Conservation (phyloP, 2,888 invertebrate species). For the Drosophila antonietae region DNA sequence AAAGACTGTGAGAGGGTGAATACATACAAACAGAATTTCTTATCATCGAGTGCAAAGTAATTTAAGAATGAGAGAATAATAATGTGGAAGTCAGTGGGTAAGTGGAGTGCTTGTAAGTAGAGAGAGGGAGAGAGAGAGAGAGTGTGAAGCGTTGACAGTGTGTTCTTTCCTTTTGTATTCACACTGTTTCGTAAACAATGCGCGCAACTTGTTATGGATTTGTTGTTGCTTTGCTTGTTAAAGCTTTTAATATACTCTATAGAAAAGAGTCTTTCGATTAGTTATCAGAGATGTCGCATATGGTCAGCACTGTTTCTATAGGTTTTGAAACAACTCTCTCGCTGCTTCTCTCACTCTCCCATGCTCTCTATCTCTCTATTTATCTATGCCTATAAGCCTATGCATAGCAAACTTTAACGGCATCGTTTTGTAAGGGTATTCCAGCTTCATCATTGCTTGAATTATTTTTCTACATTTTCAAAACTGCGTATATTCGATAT, state of each 20-base stretch:
- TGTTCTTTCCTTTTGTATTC: background rate
- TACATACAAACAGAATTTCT: too few species aligned
- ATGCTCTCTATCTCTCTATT: background rate
- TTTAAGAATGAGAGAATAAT: background rate
- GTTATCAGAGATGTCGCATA: background rate
- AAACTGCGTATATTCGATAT: background rate
- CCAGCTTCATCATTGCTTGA: background rate
- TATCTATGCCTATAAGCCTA: background rate
- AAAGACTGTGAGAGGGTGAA: too few species aligned
- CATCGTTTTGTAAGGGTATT: background rate
- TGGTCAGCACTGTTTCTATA: too few species aligned
- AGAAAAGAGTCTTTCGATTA: background rate
- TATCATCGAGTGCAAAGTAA: too few species aligned
- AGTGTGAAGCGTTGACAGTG: background rate
- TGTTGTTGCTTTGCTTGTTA: constrained; percentile 39
- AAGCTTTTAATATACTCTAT: constrained; percentile 10
- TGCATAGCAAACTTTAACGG: background rate
- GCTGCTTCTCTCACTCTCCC: background rate
- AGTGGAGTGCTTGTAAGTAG: background rate
- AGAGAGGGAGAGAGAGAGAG: too few species aligned
- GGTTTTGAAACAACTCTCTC: too few species aligned
- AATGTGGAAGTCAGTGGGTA: too few species aligned
- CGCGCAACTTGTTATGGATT: constrained; percentile 4
- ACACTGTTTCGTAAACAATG: constrained; percentile 38
- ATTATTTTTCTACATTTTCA: background rate